Percentiles rank a stretch among this genome's conserved stretches.
Evolutionary conservation across 2,888 invertebrate species (phyloP).

Genomic region (Chouioia cunea): DNA sequence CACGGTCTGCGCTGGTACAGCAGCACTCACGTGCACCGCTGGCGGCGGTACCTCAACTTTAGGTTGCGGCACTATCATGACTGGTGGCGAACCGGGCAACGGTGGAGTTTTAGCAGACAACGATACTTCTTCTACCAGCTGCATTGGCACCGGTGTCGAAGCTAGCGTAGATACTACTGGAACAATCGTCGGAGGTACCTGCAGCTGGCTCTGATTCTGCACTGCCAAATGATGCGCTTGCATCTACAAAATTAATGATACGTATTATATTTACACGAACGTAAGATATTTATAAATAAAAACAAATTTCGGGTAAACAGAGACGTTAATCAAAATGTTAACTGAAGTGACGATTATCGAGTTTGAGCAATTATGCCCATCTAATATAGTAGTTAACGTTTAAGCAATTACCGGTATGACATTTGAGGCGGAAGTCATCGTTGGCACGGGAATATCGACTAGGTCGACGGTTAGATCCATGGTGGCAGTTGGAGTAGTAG

Average conservation of each 20-base stretch:
- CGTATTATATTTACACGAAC: not conserved
- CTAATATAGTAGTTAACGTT: conserved; percentile 2
- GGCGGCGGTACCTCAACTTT: conserved; percentile 11
- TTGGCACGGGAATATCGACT: conserved; percentile 81
- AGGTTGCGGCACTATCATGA: conserved; percentile 6
- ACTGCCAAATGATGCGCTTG: conserved; percentile 28
- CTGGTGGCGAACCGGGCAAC: conserved; percentile 13
- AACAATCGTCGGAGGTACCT: conserved; percentile 3
- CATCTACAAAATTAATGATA: conserved; percentile 14
- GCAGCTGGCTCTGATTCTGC: conserved; percentile 33
- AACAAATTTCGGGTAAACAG: too few species aligned
- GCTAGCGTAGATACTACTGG: conserved; percentile 6
- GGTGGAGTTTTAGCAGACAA: conserved; percentile 37
- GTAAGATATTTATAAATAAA: too few species aligned
- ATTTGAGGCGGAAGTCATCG: conserved; percentile 43
- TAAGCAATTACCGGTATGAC: conserved; percentile 16
- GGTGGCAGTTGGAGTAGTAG: conserved; percentile 41
- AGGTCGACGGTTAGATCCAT: conserved; percentile 69
- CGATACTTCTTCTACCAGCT: conserved; percentile 17
- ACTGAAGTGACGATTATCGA: not conserved
- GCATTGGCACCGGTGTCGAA: conserved; percentile 34
- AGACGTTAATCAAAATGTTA: too few species aligned
- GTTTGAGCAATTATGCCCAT: conserved; percentile 27
- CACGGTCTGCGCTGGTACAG: conserved; percentile 28
- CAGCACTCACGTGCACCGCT: conserved; percentile 22